phyloP scores from a whole-genome alignment of 2,797 vertebrate species.

The Urosaurus nigricauda region DNA sequence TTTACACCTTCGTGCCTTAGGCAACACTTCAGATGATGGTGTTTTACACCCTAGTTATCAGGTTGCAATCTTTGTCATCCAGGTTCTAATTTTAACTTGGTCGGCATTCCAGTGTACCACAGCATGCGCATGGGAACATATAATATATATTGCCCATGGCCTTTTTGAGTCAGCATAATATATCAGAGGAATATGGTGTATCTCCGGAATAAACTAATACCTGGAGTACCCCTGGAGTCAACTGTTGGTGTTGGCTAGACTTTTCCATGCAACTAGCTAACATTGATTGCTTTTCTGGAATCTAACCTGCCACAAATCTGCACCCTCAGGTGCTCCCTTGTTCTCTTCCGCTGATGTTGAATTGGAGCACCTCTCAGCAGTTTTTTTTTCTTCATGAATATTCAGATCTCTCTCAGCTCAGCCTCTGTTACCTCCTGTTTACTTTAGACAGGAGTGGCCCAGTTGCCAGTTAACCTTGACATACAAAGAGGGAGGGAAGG shows the following conservation, averaged over 20 bases:
- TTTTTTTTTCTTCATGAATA: constrained; percentile 76
- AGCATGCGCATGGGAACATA: background rate
- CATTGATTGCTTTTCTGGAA: constrained; percentile 9
- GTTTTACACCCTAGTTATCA: constrained; percentile 5
- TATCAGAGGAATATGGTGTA: background rate
- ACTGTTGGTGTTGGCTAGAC: no score
- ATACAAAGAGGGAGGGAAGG: constrained; percentile 44
- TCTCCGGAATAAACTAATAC: constrained; percentile 3
- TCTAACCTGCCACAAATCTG: background rate
- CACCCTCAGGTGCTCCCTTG: background rate
- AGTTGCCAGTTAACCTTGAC: constrained; percentile 79
- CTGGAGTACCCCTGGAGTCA: no score
- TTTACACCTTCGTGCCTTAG: background rate
- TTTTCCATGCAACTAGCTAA: background rate
- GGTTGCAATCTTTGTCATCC: background rate
- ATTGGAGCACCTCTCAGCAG: constrained; percentile 43
- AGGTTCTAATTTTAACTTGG: background rate
- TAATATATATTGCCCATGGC: constrained; percentile 13
- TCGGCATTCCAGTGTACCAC: background rate
- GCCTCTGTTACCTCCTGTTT: constrained; percentile 73
- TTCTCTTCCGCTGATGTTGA: constrained; percentile 40
- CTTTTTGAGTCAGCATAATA: constrained; percentile 16
- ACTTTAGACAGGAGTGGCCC: constrained; percentile 77
- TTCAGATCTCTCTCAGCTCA: constrained; percentile 67
- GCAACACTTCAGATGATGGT: background rate